phyloP scores from a whole-genome alignment of 2,888 invertebrate genomes.

The Macroteleia sp. region DNA sequence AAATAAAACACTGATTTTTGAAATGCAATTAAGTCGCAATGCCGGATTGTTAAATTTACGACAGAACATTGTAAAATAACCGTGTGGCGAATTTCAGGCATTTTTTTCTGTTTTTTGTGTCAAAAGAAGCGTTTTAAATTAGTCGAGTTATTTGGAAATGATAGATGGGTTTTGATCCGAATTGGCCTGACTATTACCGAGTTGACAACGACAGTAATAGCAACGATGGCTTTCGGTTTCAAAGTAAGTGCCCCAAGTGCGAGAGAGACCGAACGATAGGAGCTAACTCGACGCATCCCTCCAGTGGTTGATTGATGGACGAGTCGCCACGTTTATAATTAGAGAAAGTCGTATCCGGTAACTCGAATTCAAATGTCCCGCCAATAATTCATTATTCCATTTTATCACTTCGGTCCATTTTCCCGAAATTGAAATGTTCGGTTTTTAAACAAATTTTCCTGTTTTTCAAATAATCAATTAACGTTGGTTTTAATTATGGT shows the following conservation, averaged over 20 bases:
- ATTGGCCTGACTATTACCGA: conserved; percentile 74
- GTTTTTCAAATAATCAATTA: no score
- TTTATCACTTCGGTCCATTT: no score
- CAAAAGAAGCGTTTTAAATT: conserved; percentile 28
- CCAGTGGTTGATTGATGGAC: conserved; percentile 80
- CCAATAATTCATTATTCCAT: no score
- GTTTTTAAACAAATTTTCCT: no score
- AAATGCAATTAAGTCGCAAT: background rate
- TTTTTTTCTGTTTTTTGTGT: no score
- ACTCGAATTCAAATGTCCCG: no score
- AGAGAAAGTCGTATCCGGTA: no score
- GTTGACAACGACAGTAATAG: conserved; percentile 74
- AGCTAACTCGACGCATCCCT: conserved; percentile 66
- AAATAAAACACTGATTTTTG: background rate
- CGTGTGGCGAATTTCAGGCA: background rate
- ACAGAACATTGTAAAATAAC: background rate
- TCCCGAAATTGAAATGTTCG: no score
- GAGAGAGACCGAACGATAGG: conserved; percentile 20
- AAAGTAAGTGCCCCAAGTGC: conserved; percentile 35
- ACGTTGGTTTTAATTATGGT: no score
- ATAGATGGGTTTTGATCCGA: conserved; percentile 67
- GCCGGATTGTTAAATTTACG: background rate
- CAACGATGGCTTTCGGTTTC: conserved; percentile 46
- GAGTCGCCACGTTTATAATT: no score
- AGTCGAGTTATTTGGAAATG: conserved; percentile 32